Base-by-base conservation (phyloP, 2,888 invertebrate genomes). In the Oasisia sp. region DNA sequence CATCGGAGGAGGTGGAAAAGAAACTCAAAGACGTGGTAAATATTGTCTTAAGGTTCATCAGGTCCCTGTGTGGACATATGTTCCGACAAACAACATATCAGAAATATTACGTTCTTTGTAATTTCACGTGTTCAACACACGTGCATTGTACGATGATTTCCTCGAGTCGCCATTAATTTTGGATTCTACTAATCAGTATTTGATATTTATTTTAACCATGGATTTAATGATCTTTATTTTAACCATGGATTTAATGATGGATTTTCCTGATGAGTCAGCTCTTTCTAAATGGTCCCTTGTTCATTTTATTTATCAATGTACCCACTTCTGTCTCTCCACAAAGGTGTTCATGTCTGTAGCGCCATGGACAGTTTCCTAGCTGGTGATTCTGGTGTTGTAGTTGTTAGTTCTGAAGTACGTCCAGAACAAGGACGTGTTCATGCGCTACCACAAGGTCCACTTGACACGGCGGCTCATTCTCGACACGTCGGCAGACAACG, bases 391-490 rank as follows among this genome's bases (percentile, higher is more conserved):
- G 14, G 50, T 27, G 7, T 74, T 74, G 44, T 94, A 96, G 96
- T 97, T 99, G 94, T 97, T 99, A 96, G 99, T 99, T 94, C 97
- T 99, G 94, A 99, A 99, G 96, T 99, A 99, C 97, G 99, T 99
- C 94, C 98, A 98, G 96, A 99, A 99, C 97, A 99, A 99, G 96
- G 99, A 99, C 97, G 99, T 99, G 50, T 99, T 99, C 96, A 99
- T 99, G 99, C 97, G 99, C 94, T 99, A 99, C 96, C 99, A 99
- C 96, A 99, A 99, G 96, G 99, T 99, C 91, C 99, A 99, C 97
- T 97, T 99, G 94, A 99, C 99, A 11, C 97, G 99, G 95, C 97
- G 99, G 93, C 97, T 99, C 94, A 99, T 99, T 96, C 97, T 99
- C 94, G 99, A 99, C 96, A 99, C 99, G 32, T 99, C 99, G 95